Evolutionary conservation across 2,113 vertebrate species (phyloP), one percentile per base, ranked within the genome.

Genomic region (Rostratula benghalensis): DNA sequence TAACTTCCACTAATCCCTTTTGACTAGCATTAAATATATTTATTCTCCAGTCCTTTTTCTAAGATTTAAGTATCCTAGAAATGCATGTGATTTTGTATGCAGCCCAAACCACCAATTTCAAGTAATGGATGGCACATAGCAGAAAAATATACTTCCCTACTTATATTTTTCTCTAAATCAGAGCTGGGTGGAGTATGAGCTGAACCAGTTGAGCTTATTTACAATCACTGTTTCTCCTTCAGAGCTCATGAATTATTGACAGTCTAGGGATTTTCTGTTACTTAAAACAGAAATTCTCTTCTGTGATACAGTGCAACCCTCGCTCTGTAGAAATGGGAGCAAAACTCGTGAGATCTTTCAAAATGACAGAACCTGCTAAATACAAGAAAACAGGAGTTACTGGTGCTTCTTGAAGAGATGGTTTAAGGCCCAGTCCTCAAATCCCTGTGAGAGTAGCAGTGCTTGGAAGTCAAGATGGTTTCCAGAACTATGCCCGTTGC

Each of bases 161-260:
- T 82, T 73, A 13, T 1, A 45, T 33, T 73, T 69, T 76, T 65
- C 78, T 67, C 46, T 86, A 74, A 88, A 90, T 90, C 83, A 77
- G 76, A 92, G 63, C 39, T 94, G 83, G 67, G 37, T 86, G 54
- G 67, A 80, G 41, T 88, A 80, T 67, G n/a, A 90, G 61, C 70
- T 88, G 87, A 90, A 90, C 28, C 23, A 86, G 46, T 20, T 51
- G 75, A 77, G 31, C n/a, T 94, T 94, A 83, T 94, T 90, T 96
- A 94, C 24, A 83, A 51, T 30, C 2, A 3, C 59, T 74, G 54
- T 60, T 95, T 88, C 51, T 67, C 67, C 59, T 81, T 71, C 50
- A 12, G 46, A 61, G 50, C 60, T 90, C 90, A 94, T 59, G 46
- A 92, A 93, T 92, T 94, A 96, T 92, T 88, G 75, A 51, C 43